A percentile compares a stretch with the other conserved stretches of the same genome.
Evolutionary conservation across 2,797 vertebrate species (phyloP).

Genomic region (Fundulus diaphanus): DNA sequence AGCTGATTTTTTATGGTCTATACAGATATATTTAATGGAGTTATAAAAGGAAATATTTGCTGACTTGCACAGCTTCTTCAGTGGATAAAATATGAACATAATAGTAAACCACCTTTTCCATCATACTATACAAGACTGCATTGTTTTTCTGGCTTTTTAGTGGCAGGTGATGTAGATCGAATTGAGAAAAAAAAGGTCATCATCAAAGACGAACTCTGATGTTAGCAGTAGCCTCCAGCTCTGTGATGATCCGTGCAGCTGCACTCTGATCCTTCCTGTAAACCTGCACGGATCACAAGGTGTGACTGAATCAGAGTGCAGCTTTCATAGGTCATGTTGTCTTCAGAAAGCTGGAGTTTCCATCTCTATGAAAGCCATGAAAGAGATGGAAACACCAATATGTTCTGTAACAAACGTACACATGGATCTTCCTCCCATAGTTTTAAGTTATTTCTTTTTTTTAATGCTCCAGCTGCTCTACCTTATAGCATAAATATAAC

Average conservation of each 20-base stretch:
- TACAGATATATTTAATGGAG: too few relatives aligned
- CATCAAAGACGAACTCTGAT: constrained; percentile 41
- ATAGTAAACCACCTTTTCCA: not conserved
- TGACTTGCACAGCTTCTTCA: not conserved
- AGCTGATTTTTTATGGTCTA: too few relatives aligned
- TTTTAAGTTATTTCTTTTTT: constrained; percentile 9
- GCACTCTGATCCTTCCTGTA: constrained; percentile 49
- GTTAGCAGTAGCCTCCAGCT: constrained; percentile 30
- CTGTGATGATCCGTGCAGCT: constrained; percentile 57
- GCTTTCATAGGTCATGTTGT: constrained; percentile 34
- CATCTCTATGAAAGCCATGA: constrained; percentile 3
- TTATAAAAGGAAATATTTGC: too few relatives aligned
- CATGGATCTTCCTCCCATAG: not conserved
- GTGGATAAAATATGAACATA: not conserved
- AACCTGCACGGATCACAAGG: constrained; percentile 38
- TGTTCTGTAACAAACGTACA: not conserved
- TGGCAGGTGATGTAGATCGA: constrained; percentile 9
- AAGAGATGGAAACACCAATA: constrained; percentile 1
- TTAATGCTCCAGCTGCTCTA: not conserved
- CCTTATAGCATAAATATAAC: not conserved
- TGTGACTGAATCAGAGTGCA: constrained; percentile 22
- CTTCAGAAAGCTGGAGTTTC: constrained; percentile 20
- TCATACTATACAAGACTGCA: constrained; percentile 5
- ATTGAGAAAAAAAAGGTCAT: constrained; percentile 12
- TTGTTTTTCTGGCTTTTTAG: constrained; percentile 25